phyloP scores from a whole-genome alignment of 2,888 invertebrate genomes.

The Hipparchia semele region DNA sequence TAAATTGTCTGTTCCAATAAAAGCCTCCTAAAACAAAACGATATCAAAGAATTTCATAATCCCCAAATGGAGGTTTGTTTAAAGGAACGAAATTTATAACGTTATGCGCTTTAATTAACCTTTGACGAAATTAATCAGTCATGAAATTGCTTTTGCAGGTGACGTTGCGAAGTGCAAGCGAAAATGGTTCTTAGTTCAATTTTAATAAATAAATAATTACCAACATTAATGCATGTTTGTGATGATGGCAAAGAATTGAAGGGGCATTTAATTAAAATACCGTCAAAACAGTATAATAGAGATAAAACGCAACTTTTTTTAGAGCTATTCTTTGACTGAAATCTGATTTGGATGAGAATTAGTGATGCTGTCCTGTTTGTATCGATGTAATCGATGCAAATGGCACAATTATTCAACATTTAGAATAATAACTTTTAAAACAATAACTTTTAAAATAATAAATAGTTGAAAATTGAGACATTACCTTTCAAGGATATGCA shows the following conservation, averaged over 20 bases:
- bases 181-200: conserved; percentile 34
- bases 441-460: too few relatives aligned
- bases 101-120: conserved; percentile 44
- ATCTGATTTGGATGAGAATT: too few relatives aligned
- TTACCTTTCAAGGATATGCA: too few relatives aligned
- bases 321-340: too few relatives aligned
- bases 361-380: too few relatives aligned
- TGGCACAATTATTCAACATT: too few relatives aligned
- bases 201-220: conserved; percentile 31
- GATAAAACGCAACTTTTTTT: too few relatives aligned
- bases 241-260: background rate
- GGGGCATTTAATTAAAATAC: conserved; percentile 1
- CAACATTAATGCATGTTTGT: conserved; percentile 19
- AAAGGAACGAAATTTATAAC: conserved; percentile 43
- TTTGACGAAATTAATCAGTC: conserved; percentile 40
- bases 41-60: conserved; percentile 43
- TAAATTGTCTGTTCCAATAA: conserved; percentile 30
- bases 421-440: too few relatives aligned
- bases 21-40: conserved; percentile 31
- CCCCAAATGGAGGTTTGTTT: conserved; percentile 35
- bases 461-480: too few relatives aligned
- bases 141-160: conserved; percentile 39
- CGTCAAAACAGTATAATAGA: too few relatives aligned
- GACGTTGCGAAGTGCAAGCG: conserved; percentile 30
- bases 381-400: too few relatives aligned